phyloP scores from a whole-genome alignment of 2,888 invertebrate genomes.

The Noctua pronuba region DNA sequence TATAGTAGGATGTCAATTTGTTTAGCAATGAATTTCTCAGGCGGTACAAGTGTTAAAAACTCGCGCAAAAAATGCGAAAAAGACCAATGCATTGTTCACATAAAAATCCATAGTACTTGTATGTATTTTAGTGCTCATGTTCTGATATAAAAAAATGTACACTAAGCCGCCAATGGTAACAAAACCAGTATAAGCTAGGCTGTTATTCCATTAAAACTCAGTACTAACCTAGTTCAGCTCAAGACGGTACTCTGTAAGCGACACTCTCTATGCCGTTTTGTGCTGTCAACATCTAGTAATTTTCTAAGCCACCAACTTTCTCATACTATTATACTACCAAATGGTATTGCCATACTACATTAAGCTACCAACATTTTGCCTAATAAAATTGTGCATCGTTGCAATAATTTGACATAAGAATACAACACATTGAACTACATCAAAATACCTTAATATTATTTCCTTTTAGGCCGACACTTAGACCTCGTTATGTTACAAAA shows the following conservation, averaged over 20 bases:
- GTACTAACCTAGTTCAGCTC: background rate
- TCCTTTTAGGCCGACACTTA: conserved; percentile 64
- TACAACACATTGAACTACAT: conserved; percentile 37
- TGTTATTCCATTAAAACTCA: background rate
- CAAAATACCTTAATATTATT: conserved; percentile 23
- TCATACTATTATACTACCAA: conserved; percentile 2
- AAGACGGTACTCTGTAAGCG: background rate
- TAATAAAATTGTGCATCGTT: conserved; percentile 65
- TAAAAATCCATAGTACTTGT: background rate
- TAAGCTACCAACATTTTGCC: conserved; percentile 21
- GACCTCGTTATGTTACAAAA: conserved; percentile 53
- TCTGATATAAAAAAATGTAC: background rate
- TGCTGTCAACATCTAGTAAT: background rate
- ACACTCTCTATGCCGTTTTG: background rate
- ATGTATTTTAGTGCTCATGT: background rate
- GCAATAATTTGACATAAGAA: conserved; percentile 68
- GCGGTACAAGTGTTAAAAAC: background rate
- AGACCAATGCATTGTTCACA: background rate
- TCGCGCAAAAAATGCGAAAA: background rate
- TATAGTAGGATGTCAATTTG: background rate
- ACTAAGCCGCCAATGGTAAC: background rate
- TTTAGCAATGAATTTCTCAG: background rate
- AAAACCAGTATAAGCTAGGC: background rate
- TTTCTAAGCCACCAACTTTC: conserved; percentile 8
- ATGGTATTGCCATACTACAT: conserved; percentile 1